Base-by-base conservation (phyloP, 2,888 invertebrate species). In the Alsophila aescularia region DNA sequence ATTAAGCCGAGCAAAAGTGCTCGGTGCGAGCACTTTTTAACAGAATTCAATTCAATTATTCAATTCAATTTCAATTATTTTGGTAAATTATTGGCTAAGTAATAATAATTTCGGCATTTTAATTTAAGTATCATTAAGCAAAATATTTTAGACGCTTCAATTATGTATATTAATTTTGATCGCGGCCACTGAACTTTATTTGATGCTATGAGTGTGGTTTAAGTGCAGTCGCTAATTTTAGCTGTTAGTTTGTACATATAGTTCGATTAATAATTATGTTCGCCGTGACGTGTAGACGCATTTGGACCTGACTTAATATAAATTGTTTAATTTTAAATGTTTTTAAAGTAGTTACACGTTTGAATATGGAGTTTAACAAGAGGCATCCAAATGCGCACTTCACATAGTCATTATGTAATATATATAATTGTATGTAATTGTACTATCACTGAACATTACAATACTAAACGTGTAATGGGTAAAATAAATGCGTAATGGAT, bases 381-480 rank as follows among this genome's bases (percentile, higher is more conserved):
- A 69, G 64, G 64, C 60, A 60, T 75, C 75, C 75, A 75, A 80
- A 81, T 84, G 79, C 73, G 73, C 52, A 71, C 73, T 79, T 72
- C 70, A 72, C 67, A 69, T 60, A 73, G 77, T 81, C 75, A 75
- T 67, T 72, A 64, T 72, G 69, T 73, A 76, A 73, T 75, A 75
- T 74, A 72, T 70, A 70, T 58, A 72, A 72, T 69, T 76, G 73
- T 79, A 78, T 71, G 66, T 73, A 73, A 75, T 58, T 69, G 64
- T 69, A 70, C 58, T 73, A 65, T 78, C 69, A 73, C 64, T 78
- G 70, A 60, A 75, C 45, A 73, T 76, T 76, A 70, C 65, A 85
- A 82, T 87, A 87, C 9, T 7, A 7, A 83, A 87, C 55, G 62
- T 71, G 59, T 71, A 76, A 75, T 73, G 72, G n/a, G n/a, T 71